Base-by-base conservation (phyloP, 2,797 vertebrate species). In the Syndactyla subalaris region DNA sequence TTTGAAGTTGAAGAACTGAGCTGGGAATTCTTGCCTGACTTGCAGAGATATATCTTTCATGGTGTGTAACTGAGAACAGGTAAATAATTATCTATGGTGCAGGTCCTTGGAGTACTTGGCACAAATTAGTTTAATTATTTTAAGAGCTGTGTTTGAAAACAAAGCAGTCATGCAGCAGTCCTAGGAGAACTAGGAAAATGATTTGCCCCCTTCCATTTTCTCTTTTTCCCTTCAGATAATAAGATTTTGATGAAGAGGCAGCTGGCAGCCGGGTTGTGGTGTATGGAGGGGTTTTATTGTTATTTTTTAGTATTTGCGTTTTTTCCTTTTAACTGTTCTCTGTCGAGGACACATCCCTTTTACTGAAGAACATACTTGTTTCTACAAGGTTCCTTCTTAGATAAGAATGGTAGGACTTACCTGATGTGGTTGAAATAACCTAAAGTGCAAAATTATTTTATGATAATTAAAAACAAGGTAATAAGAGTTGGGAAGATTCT, bases 1-100 rank as follows among this genome's bases (percentile, higher is more conserved):
- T 97, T 97, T 96, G 93, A 97, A 96, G 85, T 84, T 88, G 79
- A 75, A 77, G 71, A 93, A 78, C 62, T 63, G 71, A 94, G 51
- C 78, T 91, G 76, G 89, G 76, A 86, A 62, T 91, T 95, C 87
- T 89, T 92, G 93, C 91, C 82, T 84, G 82, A 85, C 85, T 91
- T 81, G 66, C 73, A 86, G 79, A 96, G 89, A 85, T 86, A 26
- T 1, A 52, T 86, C 93, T 94, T 94, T 91, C 62, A n/a, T 88
- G 73, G 59, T 89, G 72, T 14, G 55, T 96, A 90, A 73, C 79
- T 84, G 89, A 93, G 91, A 95, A 90, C 51, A 86, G 62, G 82
- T 93, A 95, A 96, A 71, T 96, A 93, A 94, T 90, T 90, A 76
- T 54, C 78, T 74, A 0, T 30, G 51, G 67, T 65, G 32, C 41